These are phyloP conservation scores for Petaurus breviceps DNA, from an alignment of 2,113 vertebrate species.

Conservation along the genomic window DNA sequence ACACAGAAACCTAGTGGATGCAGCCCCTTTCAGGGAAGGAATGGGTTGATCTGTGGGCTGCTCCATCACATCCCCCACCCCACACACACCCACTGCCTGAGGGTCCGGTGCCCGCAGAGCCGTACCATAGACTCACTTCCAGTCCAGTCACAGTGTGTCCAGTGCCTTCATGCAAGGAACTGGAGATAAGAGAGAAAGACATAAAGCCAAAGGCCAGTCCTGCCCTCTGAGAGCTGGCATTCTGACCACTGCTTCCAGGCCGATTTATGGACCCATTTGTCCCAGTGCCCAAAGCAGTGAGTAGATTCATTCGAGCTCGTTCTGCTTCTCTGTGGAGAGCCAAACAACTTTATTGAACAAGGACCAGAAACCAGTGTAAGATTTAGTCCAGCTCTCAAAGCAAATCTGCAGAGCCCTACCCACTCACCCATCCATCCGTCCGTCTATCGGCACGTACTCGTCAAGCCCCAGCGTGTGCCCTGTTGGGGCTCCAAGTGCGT, in stretches of 20 bases:
- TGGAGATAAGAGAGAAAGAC: background rate
- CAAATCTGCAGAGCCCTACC: background rate
- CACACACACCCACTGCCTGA: background rate
- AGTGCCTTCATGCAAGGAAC: background rate
- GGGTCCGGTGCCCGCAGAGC: background rate
- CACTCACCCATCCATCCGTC: background rate
- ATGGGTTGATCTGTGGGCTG: background rate
- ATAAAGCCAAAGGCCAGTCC: background rate
- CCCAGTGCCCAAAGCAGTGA: background rate
- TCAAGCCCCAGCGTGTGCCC: background rate
- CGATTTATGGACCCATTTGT: too few relatives aligned
- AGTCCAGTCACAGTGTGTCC: background rate
- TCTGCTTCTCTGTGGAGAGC: background rate
- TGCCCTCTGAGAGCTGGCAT: background rate
- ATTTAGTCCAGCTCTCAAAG: background rate
- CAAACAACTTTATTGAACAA: background rate
- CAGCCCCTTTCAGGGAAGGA: background rate
- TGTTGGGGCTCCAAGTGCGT: background rate
- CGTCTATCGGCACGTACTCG: too few relatives aligned
- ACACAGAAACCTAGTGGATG: background rate
- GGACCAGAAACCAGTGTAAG: background rate
- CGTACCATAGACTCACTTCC: background rate
- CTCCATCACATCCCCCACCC: background rate
- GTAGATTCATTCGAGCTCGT: background rate
- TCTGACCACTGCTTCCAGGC: too few relatives aligned